These are phyloP conservation scores for Napeogenes inachia DNA, from an alignment of 2,888 invertebrate genomes.

Conservation along the genomic window DNA sequence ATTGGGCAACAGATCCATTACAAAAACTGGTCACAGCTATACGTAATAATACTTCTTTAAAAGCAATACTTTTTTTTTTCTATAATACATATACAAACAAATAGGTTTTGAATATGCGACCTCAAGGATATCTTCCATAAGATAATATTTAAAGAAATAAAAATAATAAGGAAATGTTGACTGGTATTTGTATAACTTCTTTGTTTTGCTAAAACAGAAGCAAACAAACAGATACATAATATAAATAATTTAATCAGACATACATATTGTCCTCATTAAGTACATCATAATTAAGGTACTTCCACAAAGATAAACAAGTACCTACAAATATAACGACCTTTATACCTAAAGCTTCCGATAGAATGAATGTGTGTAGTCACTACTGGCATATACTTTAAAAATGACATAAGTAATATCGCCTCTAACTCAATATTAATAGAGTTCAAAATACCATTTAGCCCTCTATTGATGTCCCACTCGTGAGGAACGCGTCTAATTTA, in stretches of 20 bases:
- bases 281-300: slow-evolving; percentile 10
- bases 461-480: slow-evolving; percentile 9
- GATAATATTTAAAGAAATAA: too few species aligned
- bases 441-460: slow-evolving; percentile 11
- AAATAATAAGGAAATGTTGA: too few species aligned
- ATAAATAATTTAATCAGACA: not conserved
- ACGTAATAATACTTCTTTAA: too few species aligned
- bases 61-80: too few species aligned
- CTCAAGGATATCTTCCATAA: too few species aligned
- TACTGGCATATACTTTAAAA: not conserved
- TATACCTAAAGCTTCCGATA: slow-evolving; percentile 8
- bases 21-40: too few species aligned
- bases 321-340: slow-evolving; percentile 12
- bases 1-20: too few species aligned
- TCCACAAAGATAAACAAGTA: slow-evolving; percentile 9
- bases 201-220: too few species aligned
- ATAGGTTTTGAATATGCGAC: too few species aligned
- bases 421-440: slow-evolving; percentile 1
- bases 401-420: slow-evolving; percentile 5
- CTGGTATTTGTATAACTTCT: too few species aligned
- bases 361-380: slow-evolving; percentile 11
- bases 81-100: too few species aligned
- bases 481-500: slow-evolving; percentile 9
- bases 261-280: not conserved
- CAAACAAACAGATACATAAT: not conserved